Percentiles rank a stretch among this genome's conserved stretches.
Evolutionary conservation across 2,797 vertebrate genomes (phyloP).

Genomic region (Sebastes nivosus): DNA sequence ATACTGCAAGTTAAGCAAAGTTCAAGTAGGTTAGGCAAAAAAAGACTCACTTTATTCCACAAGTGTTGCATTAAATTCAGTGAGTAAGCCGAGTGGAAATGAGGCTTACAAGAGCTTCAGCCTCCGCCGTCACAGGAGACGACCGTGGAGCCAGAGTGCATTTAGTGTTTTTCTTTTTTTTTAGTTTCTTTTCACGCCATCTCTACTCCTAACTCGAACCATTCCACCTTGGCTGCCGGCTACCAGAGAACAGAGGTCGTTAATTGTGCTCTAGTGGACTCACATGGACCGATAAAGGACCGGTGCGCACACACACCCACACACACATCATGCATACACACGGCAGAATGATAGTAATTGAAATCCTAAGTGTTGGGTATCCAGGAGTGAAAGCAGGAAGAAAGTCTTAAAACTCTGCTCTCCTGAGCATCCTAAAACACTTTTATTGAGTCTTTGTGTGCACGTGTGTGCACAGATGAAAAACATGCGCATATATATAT

Average conservation of each 20-base stretch:
- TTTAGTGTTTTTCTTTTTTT: constrained; percentile 43
- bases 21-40: constrained; percentile 23
- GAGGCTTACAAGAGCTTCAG: constrained; percentile 57
- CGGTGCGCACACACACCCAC: not conserved
- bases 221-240: constrained; percentile 71
- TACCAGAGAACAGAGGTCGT: constrained; percentile 66
- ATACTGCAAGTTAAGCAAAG: constrained; percentile 16
- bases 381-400: constrained; percentile 79
- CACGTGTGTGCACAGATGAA: constrained; percentile 22
- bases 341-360: constrained; percentile 68
- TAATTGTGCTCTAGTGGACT: constrained; percentile 63
- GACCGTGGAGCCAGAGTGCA: constrained; percentile 57
- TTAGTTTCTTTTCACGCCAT: constrained; percentile 71
- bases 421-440: constrained; percentile 79
- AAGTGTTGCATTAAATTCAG: constrained; percentile 61
- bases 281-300: constrained; percentile 35
- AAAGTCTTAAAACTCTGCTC: constrained; percentile 74
- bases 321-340: not conserved
- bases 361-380: constrained; percentile 70
- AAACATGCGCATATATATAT: constrained; percentile 10
- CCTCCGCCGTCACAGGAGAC: constrained; percentile 61
- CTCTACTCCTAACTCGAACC: constrained; percentile 77
- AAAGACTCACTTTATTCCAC: constrained; percentile 41
- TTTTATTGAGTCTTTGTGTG: constrained; percentile 73
- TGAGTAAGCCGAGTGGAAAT: constrained; percentile 56